Conservation (phyloP, 2,888 invertebrate genomes). For the Drosophila flavopinicola region DNA sequence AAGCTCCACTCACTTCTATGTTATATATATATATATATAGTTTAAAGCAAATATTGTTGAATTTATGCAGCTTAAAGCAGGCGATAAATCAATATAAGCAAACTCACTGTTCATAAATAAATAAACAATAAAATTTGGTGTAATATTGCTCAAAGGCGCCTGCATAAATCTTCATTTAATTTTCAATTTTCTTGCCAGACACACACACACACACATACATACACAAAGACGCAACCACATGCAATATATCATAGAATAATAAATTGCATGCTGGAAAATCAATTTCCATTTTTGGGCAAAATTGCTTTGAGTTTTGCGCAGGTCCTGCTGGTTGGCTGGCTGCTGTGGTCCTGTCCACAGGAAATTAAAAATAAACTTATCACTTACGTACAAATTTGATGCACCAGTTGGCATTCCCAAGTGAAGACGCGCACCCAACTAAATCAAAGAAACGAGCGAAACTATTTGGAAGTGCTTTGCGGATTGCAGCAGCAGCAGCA, state of each 20-base stretch:
- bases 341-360: constrained; percentile 31
- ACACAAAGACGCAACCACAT: constrained; percentile 10
- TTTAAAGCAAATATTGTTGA: background rate
- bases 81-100: background rate
- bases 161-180: constrained; percentile 58
- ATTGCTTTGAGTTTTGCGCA: constrained; percentile 6
- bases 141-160: constrained; percentile 15
- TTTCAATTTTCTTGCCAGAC: constrained; percentile 28
- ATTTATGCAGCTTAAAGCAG: background rate
- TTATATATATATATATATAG: background rate
- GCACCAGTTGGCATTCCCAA: background rate
- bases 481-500: constrained; percentile 47
- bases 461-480: constrained; percentile 4
- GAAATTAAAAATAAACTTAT: constrained; percentile 64
- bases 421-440: constrained; percentile 11
- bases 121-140: background rate
- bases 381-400: constrained; percentile 30
- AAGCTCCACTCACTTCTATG: background rate
- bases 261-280: constrained; percentile 60
- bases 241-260: constrained; percentile 52
- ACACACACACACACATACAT: background rate
- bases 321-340: too few relatives aligned
- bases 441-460: constrained; percentile 12
- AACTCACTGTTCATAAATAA: constrained; percentile 1
- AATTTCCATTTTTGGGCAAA: constrained; percentile 56